phyloP scores from a whole-genome alignment of 1,140 invertebrate genomes.

The Bursaphelenchus mucronatus region DNA sequence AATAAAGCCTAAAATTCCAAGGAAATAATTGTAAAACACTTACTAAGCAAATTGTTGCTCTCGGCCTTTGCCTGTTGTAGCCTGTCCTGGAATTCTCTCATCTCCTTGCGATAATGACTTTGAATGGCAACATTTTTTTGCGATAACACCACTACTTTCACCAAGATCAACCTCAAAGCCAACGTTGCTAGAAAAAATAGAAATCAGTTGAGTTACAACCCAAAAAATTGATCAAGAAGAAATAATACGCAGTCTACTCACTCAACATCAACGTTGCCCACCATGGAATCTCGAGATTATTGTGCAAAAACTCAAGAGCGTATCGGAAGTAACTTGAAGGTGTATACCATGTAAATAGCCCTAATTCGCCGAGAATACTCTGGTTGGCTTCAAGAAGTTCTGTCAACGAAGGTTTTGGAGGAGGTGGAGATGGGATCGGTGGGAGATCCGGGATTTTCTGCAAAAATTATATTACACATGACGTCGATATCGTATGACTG shows the following conservation, averaged over 20 bases:
- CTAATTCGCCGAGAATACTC: slow-evolving; percentile 37
- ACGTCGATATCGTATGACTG: too few relatives aligned
- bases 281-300: slow-evolving; percentile 38
- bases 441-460: slow-evolving; percentile 15
- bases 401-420: slow-evolving; percentile 25
- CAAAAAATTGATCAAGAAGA: neutral
- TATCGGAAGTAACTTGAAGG: slow-evolving; percentile 41
- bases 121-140: slow-evolving; percentile 50
- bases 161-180: slow-evolving; percentile 42
- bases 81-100: slow-evolving; percentile 44
- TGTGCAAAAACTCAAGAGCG: slow-evolving; percentile 32
- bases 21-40: slow-evolving; percentile 1
- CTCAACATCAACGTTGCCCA: slow-evolving; percentile 35
- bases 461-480: neutral
- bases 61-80: slow-evolving; percentile 47
- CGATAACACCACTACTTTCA: slow-evolving; percentile 51
- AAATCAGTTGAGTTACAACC: neutral
- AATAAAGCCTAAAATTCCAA: neutral
- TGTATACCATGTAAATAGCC: slow-evolving; percentile 37
- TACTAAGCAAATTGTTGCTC: slow-evolving; percentile 49
- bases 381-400: slow-evolving; percentile 32
- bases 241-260: slow-evolving; percentile 24
- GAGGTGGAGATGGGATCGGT: slow-evolving; percentile 18
- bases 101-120: slow-evolving; percentile 40
- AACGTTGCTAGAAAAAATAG: slow-evolving; percentile 46